phyloP scores from a whole-genome alignment of 2,113 vertebrate species.

The Campylomormyrus numenius region DNA sequence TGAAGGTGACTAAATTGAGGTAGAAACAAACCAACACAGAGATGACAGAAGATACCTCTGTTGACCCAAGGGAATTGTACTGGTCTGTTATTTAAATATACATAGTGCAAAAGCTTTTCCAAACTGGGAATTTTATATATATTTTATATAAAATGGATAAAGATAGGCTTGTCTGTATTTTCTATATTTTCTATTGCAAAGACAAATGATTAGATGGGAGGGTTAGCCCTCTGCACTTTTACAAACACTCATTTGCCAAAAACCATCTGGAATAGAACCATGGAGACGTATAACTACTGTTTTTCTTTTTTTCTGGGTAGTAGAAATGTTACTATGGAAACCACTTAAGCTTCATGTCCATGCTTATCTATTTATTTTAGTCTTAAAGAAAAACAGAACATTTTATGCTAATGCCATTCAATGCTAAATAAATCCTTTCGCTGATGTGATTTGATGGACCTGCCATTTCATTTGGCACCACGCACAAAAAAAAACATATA shows the following conservation, averaged over 20 bases:
- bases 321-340: slow-evolving; percentile 8
- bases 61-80: background rate
- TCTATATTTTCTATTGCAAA: background rate
- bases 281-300: background rate
- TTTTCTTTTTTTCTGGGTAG: background rate
- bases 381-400: background rate
- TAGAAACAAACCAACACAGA: background rate
- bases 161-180: background rate
- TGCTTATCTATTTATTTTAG: background rate
- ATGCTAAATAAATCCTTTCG: background rate
- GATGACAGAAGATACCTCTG: background rate
- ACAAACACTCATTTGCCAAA: slow-evolving; percentile 13
- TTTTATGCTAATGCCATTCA: background rate
- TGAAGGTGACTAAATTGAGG: background rate
- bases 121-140: no score
- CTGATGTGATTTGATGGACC: background rate
- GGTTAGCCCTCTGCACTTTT: background rate
- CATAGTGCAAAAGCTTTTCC: background rate
- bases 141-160: background rate
- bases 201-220: no score
- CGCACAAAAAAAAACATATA: background rate
- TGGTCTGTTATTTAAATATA: background rate
- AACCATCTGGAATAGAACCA: background rate
- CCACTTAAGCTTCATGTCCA: slow-evolving; percentile 11
- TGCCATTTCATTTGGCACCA: background rate